Conservation (phyloP, 2,113 vertebrate genomes). For the Benitochromis conjunctus region DNA sequence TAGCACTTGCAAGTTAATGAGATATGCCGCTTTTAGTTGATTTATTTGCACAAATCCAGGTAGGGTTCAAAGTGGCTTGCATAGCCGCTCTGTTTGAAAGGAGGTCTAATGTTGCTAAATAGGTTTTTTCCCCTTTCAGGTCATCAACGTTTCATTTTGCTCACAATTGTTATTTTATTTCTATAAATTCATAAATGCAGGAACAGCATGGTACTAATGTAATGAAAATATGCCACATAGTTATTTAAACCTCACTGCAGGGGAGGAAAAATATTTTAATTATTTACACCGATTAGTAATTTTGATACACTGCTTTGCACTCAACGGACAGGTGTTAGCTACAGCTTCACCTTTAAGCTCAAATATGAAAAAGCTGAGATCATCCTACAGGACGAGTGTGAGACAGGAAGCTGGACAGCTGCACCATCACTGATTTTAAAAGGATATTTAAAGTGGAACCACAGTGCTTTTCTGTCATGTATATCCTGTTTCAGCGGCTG, state of each 20-base stretch:
- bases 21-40: fast-evolving
- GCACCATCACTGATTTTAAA: not conserved
- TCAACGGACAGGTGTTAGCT: not conserved
- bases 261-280: not conserved
- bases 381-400: not conserved
- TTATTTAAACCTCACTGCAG: not conserved
- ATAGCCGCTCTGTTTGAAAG: not conserved
- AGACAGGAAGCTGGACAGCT: not conserved
- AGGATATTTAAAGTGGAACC: not conserved
- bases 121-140: not conserved
- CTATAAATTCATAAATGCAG: not conserved
- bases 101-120: no score
- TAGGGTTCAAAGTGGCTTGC: not conserved
- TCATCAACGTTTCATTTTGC: not conserved
- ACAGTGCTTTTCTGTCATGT: not conserved
- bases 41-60: not conserved
- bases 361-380: not conserved
- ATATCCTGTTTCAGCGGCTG: not conserved
- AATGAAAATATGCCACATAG: fast-evolving
- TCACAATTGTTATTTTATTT: not conserved
- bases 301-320: no score
- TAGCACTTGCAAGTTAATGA: not conserved
- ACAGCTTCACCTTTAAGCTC: not conserved
- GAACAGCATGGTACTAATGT: not conserved
- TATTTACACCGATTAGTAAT: not conserved